Evolutionary conservation across 2,797 vertebrate genomes (phyloP).

Genomic region (Calcarius lapponicus): DNA sequence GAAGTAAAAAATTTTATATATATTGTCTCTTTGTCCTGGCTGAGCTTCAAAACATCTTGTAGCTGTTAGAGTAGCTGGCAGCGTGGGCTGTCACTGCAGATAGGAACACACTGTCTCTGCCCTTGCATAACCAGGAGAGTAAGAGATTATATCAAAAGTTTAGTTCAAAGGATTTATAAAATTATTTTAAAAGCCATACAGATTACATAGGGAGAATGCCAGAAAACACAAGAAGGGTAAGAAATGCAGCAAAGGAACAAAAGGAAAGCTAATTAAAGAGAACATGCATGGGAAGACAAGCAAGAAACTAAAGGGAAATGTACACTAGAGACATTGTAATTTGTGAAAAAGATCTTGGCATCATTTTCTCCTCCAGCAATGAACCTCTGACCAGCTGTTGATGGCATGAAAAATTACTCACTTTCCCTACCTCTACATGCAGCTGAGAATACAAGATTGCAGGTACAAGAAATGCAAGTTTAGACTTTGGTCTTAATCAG

Average conservation of each 20-base stretch:
- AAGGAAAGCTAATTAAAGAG: not conserved
- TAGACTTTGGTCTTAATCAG: not conserved
- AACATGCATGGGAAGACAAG: not conserved
- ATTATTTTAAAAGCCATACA: not conserved
- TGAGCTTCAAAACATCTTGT: not conserved
- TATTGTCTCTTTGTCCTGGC: not conserved
- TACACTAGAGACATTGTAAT: not conserved
- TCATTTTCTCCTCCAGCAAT: not conserved
- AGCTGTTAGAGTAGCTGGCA: not conserved
- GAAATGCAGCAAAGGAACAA: not conserved
- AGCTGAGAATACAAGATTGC: not conserved
- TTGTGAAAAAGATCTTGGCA: not conserved
- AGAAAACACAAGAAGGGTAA: not conserved
- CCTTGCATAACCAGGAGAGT: not conserved
- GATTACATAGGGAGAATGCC: not conserved
- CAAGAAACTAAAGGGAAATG: not conserved
- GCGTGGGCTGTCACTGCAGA: not conserved
- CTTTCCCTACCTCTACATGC: not conserved
- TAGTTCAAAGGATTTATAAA: not conserved
- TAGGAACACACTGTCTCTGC: not conserved
- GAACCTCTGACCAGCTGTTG: not conserved
- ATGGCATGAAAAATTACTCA: not conserved
- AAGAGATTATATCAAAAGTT: not conserved
- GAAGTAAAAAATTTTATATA: not conserved
- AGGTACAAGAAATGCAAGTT: not conserved